Base-by-base conservation (phyloP, 2,113 vertebrate species). In the Pelodiscus sinensis region DNA sequence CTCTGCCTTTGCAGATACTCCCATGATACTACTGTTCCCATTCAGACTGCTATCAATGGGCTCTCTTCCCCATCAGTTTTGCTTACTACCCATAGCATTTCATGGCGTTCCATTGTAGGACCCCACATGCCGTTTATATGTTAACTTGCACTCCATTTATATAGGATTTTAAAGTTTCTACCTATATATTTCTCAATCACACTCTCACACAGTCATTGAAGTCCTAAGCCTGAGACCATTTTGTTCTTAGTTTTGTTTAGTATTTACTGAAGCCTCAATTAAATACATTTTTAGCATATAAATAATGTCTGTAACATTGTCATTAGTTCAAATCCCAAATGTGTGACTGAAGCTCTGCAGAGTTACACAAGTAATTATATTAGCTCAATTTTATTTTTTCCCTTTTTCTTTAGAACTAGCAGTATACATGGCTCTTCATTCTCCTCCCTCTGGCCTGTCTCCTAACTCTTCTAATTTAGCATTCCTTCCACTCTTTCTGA, bases 21-120 rank as follows among this genome's bases (percentile, higher is more conserved):
- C 0, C 0, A n/a, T 18, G 80, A 5, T 9, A 60, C 77, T 35
- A 50, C 81, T 79, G 58, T 75, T 22, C 14, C 6, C 5, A 52
- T 9, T 73, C 1, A 2, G 21, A 52, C 10, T 82, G 38, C 77
- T 86, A 24, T 14, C 29, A 35, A 31, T 51, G 50, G 60, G 31
- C 52, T 7, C 50, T 80, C 62, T 57, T 79, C 0, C 54, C 81
- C 8, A 8, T 60, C n/a, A 0, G n/a, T 31, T 19, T 2, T 44
- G 51, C 55, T 56, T 65, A 8, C n/a, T 65, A 2, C 27, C n/a
- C 18, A 68, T 16, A 71, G n/a, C 65, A 12, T 80, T 31, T 86
- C 77, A 27, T 44, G 6, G 9, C 35, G 10, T 56, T 50, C 35
- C 82, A 4, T 16, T 58, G 79, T 31, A 84, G 31, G 68, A 71